phyloP scores from a whole-genome alignment of 2,888 invertebrate genomes.

The Ophion slaviceki region DNA sequence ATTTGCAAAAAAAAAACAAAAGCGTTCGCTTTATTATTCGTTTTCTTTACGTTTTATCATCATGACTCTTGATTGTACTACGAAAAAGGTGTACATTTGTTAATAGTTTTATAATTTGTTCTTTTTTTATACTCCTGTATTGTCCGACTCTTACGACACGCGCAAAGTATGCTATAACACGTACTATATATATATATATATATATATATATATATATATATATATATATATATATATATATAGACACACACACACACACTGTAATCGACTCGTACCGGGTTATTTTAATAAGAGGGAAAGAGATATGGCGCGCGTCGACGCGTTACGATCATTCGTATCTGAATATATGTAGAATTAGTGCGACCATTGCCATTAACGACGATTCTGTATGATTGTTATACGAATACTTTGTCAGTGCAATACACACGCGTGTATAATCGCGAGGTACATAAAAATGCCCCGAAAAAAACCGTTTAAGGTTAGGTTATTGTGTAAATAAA shows the following conservation, averaged over 20 bases:
- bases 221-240: neutral
- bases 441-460: slow-evolving; percentile 41
- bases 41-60: slow-evolving; percentile 49
- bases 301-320: slow-evolving; percentile 13
- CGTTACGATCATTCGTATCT: slow-evolving; percentile 37
- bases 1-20: slow-evolving; percentile 11
- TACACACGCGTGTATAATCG: slow-evolving; percentile 68
- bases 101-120: slow-evolving; percentile 79
- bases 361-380: slow-evolving; percentile 68
- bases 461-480: slow-evolving; percentile 39
- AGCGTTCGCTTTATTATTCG: slow-evolving; percentile 23
- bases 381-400: slow-evolving; percentile 62
- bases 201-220: no score
- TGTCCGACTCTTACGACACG: slow-evolving; percentile 54
- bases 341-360: slow-evolving; percentile 35
- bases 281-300: slow-evolving; percentile 19
- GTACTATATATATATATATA: slow-evolving; percentile 28
- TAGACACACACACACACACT: neutral
- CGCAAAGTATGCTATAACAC: slow-evolving; percentile 57
- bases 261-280: slow-evolving; percentile 42
- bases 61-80: slow-evolving; percentile 39
- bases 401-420: slow-evolving; percentile 71
- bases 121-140: slow-evolving; percentile 68
- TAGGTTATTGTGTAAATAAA: slow-evolving; percentile 64
- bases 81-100: slow-evolving; percentile 80